These are phyloP conservation scores for Drosophila tanythrix DNA, from an alignment of 2,888 invertebrate species.

Conservation along the genomic window DNA sequence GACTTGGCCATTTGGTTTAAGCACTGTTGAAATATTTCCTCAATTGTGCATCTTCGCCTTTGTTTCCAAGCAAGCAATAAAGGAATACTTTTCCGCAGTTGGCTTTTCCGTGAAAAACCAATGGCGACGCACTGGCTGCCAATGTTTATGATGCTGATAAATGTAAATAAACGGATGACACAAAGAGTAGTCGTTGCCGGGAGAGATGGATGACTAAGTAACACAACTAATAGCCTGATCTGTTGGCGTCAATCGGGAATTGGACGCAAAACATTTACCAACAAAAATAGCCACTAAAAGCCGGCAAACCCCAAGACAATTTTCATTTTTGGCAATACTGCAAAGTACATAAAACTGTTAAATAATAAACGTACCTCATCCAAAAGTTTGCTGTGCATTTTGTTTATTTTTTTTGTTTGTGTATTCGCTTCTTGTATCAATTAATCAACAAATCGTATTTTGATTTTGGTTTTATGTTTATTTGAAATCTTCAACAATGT, in stretches of 20 bases:
- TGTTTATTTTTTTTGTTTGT: constrained; percentile 24
- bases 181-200: constrained; percentile 7
- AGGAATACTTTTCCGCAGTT: constrained; percentile 54
- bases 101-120: constrained; percentile 35
- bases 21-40: constrained; percentile 52
- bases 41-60: constrained; percentile 35
- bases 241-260: constrained; percentile 38
- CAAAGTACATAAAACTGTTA: constrained; percentile 17
- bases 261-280: constrained; percentile 42
- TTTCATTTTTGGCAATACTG: constrained; percentile 1
- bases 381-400: constrained; percentile 82
- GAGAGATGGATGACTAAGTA: constrained; percentile 63
- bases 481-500: constrained; percentile 27
- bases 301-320: constrained; percentile 23
- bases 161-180: constrained; percentile 71
- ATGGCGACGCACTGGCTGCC: constrained; percentile 51
- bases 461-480: constrained; percentile 21
- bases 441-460: constrained; percentile 43
- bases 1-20: constrained; percentile 8
- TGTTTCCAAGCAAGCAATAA: constrained; percentile 42
- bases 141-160: constrained; percentile 57
- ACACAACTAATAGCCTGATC: constrained; percentile 20
- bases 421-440: constrained; percentile 27
- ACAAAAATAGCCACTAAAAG: constrained; percentile 51
- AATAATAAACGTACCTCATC: constrained; percentile 76